Conservation (phyloP, 2,888 invertebrate species). For the Trisateles emortualis region DNA sequence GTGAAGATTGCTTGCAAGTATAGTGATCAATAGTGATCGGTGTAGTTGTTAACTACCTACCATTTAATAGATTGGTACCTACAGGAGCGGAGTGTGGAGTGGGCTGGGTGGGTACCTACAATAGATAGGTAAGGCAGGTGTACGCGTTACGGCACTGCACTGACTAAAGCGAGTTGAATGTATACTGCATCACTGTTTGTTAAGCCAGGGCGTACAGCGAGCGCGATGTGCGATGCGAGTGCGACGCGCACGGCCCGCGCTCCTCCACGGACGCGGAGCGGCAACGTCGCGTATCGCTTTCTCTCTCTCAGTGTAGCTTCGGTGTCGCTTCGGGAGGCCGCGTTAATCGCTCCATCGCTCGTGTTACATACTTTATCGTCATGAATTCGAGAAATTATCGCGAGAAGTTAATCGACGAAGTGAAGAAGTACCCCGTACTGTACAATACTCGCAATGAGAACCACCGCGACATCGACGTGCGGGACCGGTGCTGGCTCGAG, state of each 20-base stretch:
- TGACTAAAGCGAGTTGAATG: too few species aligned
- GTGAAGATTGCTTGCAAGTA: too few species aligned
- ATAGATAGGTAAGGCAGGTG: too few species aligned
- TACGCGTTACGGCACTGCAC: too few species aligned
- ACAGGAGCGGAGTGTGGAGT: too few species aligned
- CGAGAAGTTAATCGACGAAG: conserved; percentile 77
- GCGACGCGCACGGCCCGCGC: too few species aligned
- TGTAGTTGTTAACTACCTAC: too few species aligned
- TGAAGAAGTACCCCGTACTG: conserved; percentile 76
- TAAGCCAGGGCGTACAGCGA: conserved; percentile 70
- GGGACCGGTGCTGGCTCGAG: conserved; percentile 80
- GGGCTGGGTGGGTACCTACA: too few species aligned
- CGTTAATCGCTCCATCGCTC: conserved; percentile 35
- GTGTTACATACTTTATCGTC: neutral
- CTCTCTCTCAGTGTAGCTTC: conserved; percentile 78
- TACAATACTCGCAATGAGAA: conserved; percentile 80
- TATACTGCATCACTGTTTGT: conserved; percentile 15
- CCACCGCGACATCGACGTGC: conserved; percentile 75
- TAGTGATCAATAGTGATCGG: too few species aligned
- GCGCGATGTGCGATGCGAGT: conserved; percentile 66
- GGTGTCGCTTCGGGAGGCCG: conserved; percentile 63
- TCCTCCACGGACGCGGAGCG: conserved; percentile 62
- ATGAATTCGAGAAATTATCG: conserved; percentile 65
- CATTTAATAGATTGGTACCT: too few species aligned
- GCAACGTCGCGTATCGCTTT: conserved; percentile 70